These are phyloP conservation scores for Leptodactylus fallax DNA, from an alignment of 2,797 vertebrate genomes.

Conservation along the genomic window DNA sequence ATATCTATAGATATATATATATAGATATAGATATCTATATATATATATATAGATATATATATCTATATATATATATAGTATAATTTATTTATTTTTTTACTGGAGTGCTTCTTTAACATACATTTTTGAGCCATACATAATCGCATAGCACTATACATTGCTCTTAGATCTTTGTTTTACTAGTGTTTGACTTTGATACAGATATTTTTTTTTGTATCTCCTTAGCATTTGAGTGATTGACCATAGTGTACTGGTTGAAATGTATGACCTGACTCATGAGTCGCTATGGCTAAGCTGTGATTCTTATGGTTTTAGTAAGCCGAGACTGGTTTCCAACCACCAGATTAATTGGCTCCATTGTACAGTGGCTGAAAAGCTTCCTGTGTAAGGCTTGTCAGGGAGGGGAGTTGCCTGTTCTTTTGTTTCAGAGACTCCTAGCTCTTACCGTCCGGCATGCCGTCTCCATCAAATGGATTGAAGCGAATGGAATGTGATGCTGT, in stretches of 20 bases:
- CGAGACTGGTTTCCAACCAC: neutral
- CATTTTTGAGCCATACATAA: too few species aligned
- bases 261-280: neutral
- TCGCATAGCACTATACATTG: too few species aligned
- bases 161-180: too few species aligned
- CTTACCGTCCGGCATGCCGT: conserved; percentile 9
- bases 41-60: too few species aligned
- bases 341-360: conserved; percentile 32
- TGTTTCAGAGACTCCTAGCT: conserved; percentile 8
- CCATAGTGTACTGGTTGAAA: too few species aligned
- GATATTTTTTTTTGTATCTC: neutral
- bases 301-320: neutral
- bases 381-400: neutral
- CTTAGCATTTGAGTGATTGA: neutral
- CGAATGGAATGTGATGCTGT: conserved; percentile 50
- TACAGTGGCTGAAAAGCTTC: conserved; percentile 14
- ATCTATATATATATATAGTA: too few species aligned
- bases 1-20: too few species aligned
- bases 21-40: too few species aligned
- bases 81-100: too few species aligned
- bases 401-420: conserved; percentile 25
- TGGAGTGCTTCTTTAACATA: too few species aligned
- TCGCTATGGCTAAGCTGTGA: neutral
- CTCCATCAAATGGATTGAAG: conserved; percentile 55
- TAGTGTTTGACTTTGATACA: too few species aligned